phyloP scores from a whole-genome alignment of 2,888 invertebrate genomes.

The Temnothorax unifasciatus region DNA sequence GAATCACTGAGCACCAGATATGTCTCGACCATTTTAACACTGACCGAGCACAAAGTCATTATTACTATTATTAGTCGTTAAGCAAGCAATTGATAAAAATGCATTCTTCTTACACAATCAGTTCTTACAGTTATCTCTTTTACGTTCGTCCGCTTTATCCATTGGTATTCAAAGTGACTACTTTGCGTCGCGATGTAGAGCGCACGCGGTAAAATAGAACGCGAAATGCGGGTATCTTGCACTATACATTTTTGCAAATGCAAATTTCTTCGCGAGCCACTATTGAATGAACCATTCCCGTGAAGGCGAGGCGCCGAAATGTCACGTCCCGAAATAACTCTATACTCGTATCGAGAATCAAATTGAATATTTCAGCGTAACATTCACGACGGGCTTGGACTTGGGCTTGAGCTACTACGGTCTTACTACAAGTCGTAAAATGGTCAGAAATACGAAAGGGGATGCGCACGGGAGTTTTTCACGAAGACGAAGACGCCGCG shows the following conservation, averaged over 20 bases:
- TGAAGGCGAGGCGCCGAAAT: conserved; percentile 13
- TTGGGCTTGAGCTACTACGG: neutral
- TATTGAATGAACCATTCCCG: conserved; percentile 6
- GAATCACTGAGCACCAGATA: neutral
- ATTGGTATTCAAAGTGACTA: neutral
- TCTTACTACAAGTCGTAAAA: conserved; percentile 11
- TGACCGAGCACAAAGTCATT: neutral
- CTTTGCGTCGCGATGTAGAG: neutral
- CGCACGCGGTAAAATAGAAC: neutral
- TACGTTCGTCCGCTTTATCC: neutral
- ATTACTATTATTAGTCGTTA: neutral
- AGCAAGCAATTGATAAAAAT: neutral
- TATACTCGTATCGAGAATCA: conserved; percentile 33
- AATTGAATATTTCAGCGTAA: conserved; percentile 47
- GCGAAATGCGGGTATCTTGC: neutral
- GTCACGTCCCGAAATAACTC: conserved; percentile 51
- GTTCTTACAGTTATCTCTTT: neutral
- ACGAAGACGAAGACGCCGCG: neutral
- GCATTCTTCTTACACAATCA: neutral
- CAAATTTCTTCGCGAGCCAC: conserved; percentile 8
- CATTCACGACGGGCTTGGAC: neutral
- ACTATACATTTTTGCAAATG: neutral
- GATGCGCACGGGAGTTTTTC: neutral
- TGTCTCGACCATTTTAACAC: neutral
- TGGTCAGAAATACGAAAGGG: neutral